A percentile compares a stretch with the other conserved stretches of the same genome.
These are phyloP conservation scores for Vidua macroura DNA, from an alignment of 2,113 vertebrate species.

Conservation along the genomic window DNA sequence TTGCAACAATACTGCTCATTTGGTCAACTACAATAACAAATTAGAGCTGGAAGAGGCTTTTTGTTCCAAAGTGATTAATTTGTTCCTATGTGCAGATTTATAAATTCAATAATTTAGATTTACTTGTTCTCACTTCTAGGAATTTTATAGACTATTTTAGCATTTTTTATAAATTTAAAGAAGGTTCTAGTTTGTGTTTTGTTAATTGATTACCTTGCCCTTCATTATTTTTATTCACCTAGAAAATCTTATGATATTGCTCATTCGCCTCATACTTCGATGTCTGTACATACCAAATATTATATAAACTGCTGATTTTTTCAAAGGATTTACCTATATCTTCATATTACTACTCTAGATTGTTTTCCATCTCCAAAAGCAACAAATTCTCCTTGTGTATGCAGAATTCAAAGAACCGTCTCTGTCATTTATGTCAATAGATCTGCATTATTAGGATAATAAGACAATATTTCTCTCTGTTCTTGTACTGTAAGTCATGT, in stretches of 20 bases:
- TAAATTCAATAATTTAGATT: background rate
- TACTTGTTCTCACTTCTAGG: background rate
- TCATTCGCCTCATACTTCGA: background rate
- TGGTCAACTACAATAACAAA: background rate
- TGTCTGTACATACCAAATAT: background rate
- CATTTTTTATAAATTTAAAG: background rate
- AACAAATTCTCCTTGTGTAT: background rate
- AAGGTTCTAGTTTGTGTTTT: background rate
- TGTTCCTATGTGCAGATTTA: background rate
- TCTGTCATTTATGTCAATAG: background rate
- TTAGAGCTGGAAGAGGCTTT: background rate
- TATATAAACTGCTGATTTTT: background rate
- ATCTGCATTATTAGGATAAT: background rate
- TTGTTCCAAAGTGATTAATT: background rate
- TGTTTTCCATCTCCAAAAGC: background rate
- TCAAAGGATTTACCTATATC: background rate
- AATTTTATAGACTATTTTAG: background rate
- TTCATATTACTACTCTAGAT: background rate
- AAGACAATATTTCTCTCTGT: background rate
- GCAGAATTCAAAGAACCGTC: background rate
- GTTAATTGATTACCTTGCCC: background rate
- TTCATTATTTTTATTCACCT: background rate
- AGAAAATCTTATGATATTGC: background rate
- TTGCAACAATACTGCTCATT: background rate
- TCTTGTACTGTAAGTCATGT: background rate